Conservation (phyloP, 2,888 invertebrate species). For the Thyatira batis region DNA sequence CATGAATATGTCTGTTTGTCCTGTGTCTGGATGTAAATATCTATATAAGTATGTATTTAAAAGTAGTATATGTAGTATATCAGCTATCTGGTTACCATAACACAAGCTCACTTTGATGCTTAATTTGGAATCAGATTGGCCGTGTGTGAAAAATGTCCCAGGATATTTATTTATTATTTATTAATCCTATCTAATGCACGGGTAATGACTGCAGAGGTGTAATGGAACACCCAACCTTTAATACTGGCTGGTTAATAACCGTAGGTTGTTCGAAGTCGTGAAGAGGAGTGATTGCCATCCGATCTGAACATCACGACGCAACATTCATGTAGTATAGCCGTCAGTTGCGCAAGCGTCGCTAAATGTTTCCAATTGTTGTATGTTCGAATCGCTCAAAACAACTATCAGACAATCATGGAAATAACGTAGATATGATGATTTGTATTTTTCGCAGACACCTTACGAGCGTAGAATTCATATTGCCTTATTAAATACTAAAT, state of each 20-base stretch:
- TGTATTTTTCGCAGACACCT: background rate
- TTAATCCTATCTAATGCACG: constrained; percentile 15
- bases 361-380: constrained; percentile 65
- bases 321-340: constrained; percentile 27
- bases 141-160: too few species aligned
- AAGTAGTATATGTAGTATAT: too few species aligned
- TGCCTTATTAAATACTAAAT: constrained; percentile 17
- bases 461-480: constrained; percentile 13
- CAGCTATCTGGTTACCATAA: too few species aligned
- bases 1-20: too few species aligned
- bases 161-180: too few species aligned
- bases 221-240: constrained; percentile 52
- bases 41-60: too few species aligned
- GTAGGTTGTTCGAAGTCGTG: constrained; percentile 62
- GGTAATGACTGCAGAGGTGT: constrained; percentile 25
- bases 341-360: constrained; percentile 56
- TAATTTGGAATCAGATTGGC: too few species aligned
- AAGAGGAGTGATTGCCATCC: constrained; percentile 71
- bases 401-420: constrained; percentile 25
- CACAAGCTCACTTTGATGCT: too few species aligned
- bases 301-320: constrained; percentile 66
- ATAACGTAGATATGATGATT: constrained; percentile 6
- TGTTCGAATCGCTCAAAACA: constrained; percentile 9
- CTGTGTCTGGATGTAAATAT: too few species aligned
- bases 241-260: constrained; percentile 50